Evolutionary conservation across 2,113 vertebrate genomes (phyloP).

Genomic region (Gadus macrocephalus): DNA sequence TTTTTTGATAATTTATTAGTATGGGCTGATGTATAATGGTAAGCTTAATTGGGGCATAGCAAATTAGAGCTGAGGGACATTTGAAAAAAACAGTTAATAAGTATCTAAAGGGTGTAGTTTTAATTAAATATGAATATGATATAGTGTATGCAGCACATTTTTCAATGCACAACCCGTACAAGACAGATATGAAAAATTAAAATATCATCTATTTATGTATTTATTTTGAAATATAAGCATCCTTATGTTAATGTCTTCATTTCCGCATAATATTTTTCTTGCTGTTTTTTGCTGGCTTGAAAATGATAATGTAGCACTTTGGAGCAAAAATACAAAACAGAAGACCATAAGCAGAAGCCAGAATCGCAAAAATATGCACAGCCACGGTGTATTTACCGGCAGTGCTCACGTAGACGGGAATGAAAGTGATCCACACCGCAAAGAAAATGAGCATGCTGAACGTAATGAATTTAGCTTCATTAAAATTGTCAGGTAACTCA

Average conservation of each 20-base stretch:
- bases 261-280: slow-evolving; percentile 53
- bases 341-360: slow-evolving; percentile 53
- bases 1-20: too few relatives aligned
- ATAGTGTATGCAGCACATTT: too few relatives aligned
- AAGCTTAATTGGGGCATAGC: too few relatives aligned
- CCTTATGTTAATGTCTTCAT: slow-evolving; percentile 17
- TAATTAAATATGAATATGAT: too few relatives aligned
- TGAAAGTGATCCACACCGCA: slow-evolving; percentile 60
- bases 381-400: slow-evolving; percentile 55
- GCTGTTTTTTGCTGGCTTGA: slow-evolving; percentile 55
- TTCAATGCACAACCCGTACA: too few relatives aligned
- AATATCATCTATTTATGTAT: too few relatives aligned
- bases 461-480: slow-evolving; percentile 62
- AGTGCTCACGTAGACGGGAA: slow-evolving; percentile 57
- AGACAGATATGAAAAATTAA: too few relatives aligned
- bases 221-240: neutral
- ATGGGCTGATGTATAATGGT: too few relatives aligned
- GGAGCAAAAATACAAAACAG: slow-evolving; percentile 56
- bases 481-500: slow-evolving; percentile 58
- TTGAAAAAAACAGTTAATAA: too few relatives aligned
- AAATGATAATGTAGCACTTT: slow-evolving; percentile 51
- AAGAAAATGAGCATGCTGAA: slow-evolving; percentile 63
- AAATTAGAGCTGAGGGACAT: too few relatives aligned
- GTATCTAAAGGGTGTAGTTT: too few relatives aligned
- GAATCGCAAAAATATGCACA: slow-evolving; percentile 59